Conservation (phyloP, 2,797 vertebrate species). For the Rhodeus uyekii region DNA sequence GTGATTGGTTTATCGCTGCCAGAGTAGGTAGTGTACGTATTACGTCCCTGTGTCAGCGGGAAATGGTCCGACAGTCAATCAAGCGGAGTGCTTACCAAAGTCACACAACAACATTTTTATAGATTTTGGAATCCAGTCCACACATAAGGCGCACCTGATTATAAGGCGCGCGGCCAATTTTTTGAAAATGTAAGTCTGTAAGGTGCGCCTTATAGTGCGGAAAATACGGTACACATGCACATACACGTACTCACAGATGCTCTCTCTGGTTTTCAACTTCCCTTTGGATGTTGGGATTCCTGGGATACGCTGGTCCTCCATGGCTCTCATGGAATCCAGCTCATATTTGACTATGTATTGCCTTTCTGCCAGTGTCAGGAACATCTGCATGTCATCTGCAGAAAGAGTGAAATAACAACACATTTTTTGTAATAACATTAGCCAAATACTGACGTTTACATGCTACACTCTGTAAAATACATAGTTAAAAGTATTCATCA, state of each 20-base stretch:
- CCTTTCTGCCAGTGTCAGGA: conserved; percentile 78
- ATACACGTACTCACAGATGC: conserved; percentile 73
- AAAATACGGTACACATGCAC: no score
- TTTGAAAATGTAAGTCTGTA: no score
- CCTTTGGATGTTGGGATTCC: conserved; percentile 67
- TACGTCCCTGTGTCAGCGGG: no score
- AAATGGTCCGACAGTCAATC: no score
- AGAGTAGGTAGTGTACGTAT: no score
- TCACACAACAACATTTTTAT: no score
- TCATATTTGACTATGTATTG: conserved; percentile 79
- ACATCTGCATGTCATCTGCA: conserved; percentile 76
- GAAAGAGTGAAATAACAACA: conserved; percentile 2
- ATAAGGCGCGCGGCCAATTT: no score
- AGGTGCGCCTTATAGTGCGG: no score
- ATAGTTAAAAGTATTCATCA: background rate
- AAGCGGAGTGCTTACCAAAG: no score
- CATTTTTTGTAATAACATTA: background rate
- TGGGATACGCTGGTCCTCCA: conserved; percentile 74
- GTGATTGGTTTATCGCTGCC: no score
- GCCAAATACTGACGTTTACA: background rate
- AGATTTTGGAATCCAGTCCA: no score
- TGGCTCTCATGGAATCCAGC: conserved; percentile 74
- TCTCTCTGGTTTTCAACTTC: conserved; percentile 69
- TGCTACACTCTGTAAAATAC: background rate
- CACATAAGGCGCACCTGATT: no score